phyloP scores from a whole-genome alignment of 2,113 vertebrate genomes.

The Piprites chloris region DNA sequence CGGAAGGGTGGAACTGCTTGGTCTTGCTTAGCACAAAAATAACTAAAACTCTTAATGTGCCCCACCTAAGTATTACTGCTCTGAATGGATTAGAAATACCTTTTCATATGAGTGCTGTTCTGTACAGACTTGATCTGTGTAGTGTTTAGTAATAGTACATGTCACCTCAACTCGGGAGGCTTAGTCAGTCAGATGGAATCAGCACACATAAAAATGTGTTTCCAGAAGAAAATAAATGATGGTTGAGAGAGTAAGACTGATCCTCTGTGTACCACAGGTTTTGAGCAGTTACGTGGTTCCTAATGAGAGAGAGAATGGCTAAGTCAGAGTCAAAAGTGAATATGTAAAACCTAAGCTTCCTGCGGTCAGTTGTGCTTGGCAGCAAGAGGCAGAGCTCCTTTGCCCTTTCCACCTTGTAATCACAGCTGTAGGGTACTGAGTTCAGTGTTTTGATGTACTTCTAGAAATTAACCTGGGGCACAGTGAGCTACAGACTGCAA shows the following conservation, averaged over 20 bases:
- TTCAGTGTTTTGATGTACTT: not conserved
- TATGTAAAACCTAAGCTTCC: not conserved
- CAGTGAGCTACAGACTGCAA: not conserved
- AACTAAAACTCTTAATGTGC: slow-evolving; percentile 30
- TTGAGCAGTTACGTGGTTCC: not conserved
- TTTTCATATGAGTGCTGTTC: not conserved
- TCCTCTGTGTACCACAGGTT: not conserved
- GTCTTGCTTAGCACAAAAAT: slow-evolving; percentile 36
- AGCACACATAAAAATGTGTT: not conserved
- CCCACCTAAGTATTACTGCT: slow-evolving; percentile 2
- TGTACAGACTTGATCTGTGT: slow-evolving; percentile 3
- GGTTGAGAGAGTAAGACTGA: not conserved
- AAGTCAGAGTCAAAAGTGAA: not conserved
- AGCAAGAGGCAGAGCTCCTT: not conserved
- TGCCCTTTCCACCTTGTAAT: not conserved
- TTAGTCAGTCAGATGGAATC: slow-evolving; percentile 6
- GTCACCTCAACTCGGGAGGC: not conserved
- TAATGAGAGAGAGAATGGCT: not conserved
- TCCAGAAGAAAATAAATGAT: not conserved
- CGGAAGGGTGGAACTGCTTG: slow-evolving; percentile 46
- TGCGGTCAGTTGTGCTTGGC: not conserved
- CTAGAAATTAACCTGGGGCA: not conserved
- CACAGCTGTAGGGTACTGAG: not conserved
- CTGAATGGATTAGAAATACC: slow-evolving; percentile 20
- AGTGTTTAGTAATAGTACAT: not conserved